Evolutionary conservation across 2,797 vertebrate genomes (phyloP), one percentile per base, ranked within the genome.

Genomic region (Micropoecilia bifurca): DNA sequence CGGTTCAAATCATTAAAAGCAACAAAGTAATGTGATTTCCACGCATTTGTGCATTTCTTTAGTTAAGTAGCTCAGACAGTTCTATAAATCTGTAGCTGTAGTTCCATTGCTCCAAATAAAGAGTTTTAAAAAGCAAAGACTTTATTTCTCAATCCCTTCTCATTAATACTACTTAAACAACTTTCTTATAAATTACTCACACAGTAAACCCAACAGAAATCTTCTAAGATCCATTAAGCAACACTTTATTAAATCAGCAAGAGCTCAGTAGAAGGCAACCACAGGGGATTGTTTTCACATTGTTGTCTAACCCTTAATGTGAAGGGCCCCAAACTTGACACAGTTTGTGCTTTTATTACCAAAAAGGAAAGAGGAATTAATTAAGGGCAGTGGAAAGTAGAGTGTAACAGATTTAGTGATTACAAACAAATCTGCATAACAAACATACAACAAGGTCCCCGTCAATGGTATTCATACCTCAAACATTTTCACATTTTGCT

Each of bases 301-400:
- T 47, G n/a, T 30, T 72, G 45, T 48, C 45, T 47, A 47, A 72
- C 18, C 14, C 45, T 71, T 47, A 47, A 25, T 47, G 45, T 71
- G 41, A 71, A 30, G n/a, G 30, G n/a, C 33, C 6, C 14, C 3
- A 18, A 72, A 72, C 20, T 72, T 41, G 3, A 47, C 45, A 48
- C 45, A 72, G 18, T 72, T 28, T 72, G 45, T 33, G 45, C 7
- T 47, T 72, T 47, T 72, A 46, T 63, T 36, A 28, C 25, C n/a
- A 72, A 47, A 72, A 72, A 8, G 10, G n/a, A 46, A n/a, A 47
- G 45, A 48, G 20, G 47, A 71, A 71, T 66, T 71, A 71, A 71
- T 71, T 18, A 47, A 72, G 45, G 28, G 12, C 13, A 47, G 14
- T 28, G 13, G 47, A 71, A 50, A 30, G 28, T 66, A 39, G 30